phyloP scores from a whole-genome alignment of 1,140 invertebrate species.

The Stegodyphus mimosarum region DNA sequence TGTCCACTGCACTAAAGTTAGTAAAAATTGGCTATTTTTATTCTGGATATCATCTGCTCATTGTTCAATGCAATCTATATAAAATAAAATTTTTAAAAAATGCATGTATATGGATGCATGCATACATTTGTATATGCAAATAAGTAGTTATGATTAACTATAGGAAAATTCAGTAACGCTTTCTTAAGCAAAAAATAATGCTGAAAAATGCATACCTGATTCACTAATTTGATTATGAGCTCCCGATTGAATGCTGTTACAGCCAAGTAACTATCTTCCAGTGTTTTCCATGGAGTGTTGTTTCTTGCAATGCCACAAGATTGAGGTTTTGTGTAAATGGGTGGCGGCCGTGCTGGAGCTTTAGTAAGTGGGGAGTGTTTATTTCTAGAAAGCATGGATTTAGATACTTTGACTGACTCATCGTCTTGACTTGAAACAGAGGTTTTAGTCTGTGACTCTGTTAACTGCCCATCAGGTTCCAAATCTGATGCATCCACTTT shows the following conservation, averaged over 20 bases:
- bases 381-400: background rate
- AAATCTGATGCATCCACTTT: no score
- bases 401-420: background rate
- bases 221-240: conserved; percentile 41
- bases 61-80: no score
- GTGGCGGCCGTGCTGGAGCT: conserved; percentile 42
- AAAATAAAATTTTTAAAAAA: no score
- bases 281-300: conserved; percentile 47
- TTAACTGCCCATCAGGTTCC: no score
- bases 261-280: conserved; percentile 55
- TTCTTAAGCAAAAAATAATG: no score
- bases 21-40: no score
- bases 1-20: no score
- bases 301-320: conserved; percentile 19
- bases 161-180: no score
- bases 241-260: conserved; percentile 37
- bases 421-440: background rate
- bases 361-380: conserved; percentile 42
- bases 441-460: background rate
- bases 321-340: conserved; percentile 45
- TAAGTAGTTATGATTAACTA: no score
- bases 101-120: no score
- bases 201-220: conserved; percentile 18
- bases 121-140: no score
- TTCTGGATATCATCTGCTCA: no score